Evolutionary conservation across 1,140 invertebrate genomes (phyloP).

Genomic region (Matsumurasca onukii): DNA sequence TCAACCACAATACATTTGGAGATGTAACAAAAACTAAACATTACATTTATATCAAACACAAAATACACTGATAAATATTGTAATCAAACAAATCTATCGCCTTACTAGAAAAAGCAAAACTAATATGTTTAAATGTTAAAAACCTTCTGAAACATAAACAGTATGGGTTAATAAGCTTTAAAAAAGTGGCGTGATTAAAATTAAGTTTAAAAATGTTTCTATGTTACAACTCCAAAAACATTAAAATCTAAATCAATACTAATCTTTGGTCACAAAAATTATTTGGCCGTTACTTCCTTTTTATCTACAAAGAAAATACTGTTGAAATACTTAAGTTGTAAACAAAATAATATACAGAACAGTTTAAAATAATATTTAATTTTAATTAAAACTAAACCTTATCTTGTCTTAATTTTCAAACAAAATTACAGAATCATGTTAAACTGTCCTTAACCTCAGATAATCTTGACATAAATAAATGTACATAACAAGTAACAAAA

Average conservation of each 20-base stretch:
- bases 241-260: slow-evolving; percentile 21
- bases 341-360: slow-evolving; percentile 17
- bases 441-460: slow-evolving; percentile 8
- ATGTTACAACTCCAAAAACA: slow-evolving; percentile 1
- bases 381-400: background rate
- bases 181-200: too few species aligned
- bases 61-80: background rate
- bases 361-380: background rate
- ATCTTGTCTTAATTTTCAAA: too few species aligned
- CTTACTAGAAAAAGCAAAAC: background rate
- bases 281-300: slow-evolving; percentile 17
- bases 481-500: slow-evolving; percentile 28
- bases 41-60: slow-evolving; percentile 2
- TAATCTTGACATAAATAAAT: slow-evolving; percentile 15
- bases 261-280: slow-evolving; percentile 30
- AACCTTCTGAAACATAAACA: background rate
- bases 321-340: slow-evolving; percentile 16
- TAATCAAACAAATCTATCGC: background rate
- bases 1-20: slow-evolving; percentile 19
- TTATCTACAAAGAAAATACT: slow-evolving; percentile 18
- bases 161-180: too few species aligned
- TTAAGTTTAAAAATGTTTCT: background rate
- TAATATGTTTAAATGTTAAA: background rate
- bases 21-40: slow-evolving; percentile 21
- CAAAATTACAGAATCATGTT: background rate